Conservation (phyloP, 2,888 invertebrate genomes). For the Brachyptera putata region DNA sequence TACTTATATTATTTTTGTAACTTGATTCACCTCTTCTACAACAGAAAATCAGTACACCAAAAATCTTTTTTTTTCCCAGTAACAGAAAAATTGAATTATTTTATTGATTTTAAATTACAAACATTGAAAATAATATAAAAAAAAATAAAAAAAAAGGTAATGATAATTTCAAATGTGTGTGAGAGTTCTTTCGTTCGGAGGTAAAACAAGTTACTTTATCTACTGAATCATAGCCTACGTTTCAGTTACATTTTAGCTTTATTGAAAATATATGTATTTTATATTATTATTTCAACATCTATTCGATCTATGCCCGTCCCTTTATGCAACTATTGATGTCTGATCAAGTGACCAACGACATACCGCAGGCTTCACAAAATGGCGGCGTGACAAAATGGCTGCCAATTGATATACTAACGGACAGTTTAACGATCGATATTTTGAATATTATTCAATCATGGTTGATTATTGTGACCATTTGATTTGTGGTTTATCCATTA, state of each 20-base stretch:
- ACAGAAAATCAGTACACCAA: no score
- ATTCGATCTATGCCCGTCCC: constrained; percentile 6
- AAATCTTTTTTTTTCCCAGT: no score
- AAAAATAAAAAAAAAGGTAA: neutral
- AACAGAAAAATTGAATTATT: no score
- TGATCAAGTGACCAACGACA: constrained; percentile 8
- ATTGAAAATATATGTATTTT: constrained; percentile 18
- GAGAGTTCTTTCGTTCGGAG: no score
- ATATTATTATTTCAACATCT: constrained; percentile 9
- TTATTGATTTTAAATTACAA: neutral
- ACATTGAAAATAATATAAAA: neutral
- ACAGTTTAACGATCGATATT: no score
- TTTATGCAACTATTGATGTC: constrained; percentile 20
- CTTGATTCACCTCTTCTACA: no score
- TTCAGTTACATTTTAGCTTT: constrained; percentile 6
- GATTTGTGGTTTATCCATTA: no score
- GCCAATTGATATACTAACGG: no score
- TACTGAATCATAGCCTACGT: neutral
- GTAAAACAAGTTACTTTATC: neutral
- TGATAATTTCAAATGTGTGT: neutral
- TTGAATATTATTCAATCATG: no score
- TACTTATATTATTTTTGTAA: no score
- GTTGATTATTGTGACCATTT: no score
- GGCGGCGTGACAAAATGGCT: neutral
- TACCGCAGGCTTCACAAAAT: neutral